phyloP scores from a whole-genome alignment of 2,113 vertebrate genomes.

The Anolis sagrei region DNA sequence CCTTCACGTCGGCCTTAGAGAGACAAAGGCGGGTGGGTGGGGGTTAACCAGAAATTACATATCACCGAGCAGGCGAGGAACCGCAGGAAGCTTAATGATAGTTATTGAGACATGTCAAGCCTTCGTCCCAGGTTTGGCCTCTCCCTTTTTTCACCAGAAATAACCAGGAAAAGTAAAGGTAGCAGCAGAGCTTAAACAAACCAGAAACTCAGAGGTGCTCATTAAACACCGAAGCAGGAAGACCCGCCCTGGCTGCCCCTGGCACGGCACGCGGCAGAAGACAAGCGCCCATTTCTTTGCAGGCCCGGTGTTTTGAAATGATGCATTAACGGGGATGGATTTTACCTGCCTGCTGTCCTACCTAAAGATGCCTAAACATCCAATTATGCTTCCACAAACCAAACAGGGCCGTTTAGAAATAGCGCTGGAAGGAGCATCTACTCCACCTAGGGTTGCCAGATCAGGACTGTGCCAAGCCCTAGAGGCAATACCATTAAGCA shows the following conservation, averaged over 20 bases:
- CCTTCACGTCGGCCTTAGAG: conserved; percentile 52
- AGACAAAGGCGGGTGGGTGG: conserved; percentile 1
- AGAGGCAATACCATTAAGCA: too few relatives aligned
- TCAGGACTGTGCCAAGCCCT: not conserved
- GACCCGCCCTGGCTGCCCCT: conserved; percentile 63
- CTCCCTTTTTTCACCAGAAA: conserved; percentile 78
- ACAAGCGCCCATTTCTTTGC: not conserved
- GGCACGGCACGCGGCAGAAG: not conserved
- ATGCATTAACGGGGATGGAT: not conserved
- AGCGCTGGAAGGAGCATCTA: not conserved
- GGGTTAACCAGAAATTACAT: conserved; percentile 59
- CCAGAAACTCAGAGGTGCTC: conserved; percentile 67
- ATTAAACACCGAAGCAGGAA: conserved; percentile 62
- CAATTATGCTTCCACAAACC: not conserved
- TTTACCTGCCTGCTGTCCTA: not conserved
- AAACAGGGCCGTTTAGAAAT: not conserved
- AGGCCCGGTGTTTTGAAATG: not conserved
- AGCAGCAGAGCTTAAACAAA: conserved; percentile 73
- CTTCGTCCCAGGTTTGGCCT: conserved; percentile 70
- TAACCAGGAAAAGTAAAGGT: conserved; percentile 78
- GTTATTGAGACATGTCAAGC: conserved; percentile 57
- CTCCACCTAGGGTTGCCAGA: not conserved
- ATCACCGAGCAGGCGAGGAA: conserved; percentile 44
- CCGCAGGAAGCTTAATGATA: conserved; percentile 65
- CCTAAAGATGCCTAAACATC: not conserved